phyloP scores from a whole-genome alignment of 2,888 invertebrate genomes.

The Caenorhabditis sp. region DNA sequence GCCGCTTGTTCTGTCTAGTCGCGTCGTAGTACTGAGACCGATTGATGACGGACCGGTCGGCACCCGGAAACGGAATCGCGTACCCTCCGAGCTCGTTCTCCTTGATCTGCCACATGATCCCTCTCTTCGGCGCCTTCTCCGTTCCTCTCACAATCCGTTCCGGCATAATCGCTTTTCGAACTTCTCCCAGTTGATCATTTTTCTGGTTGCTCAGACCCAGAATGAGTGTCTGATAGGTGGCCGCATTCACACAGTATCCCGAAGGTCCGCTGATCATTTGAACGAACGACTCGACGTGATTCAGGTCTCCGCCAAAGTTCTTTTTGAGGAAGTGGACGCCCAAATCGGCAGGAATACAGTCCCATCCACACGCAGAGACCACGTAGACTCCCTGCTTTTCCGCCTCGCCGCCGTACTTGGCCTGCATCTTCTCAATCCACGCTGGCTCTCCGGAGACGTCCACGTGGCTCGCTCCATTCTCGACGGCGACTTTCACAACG shows the following conservation, averaged over 20 bases:
- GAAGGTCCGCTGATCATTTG: conserved; percentile 72
- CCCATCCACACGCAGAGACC: conserved; percentile 84
- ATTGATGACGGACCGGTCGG: conserved; percentile 81
- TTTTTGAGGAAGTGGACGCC: conserved; percentile 87
- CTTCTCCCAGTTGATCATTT: conserved; percentile 69
- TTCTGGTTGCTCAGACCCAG: conserved; percentile 83
- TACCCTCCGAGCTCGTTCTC: conserved; percentile 80
- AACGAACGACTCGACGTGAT: conserved; percentile 76
- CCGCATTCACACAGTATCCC: conserved; percentile 85
- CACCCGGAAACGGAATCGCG: conserved; percentile 85
- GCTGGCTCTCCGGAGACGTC: conserved; percentile 94
- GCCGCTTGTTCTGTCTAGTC: conserved; percentile 84
- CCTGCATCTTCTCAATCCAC: conserved; percentile 89
- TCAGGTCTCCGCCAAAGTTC: conserved; percentile 84
- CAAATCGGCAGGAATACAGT: conserved; percentile 90
- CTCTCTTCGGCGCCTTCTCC: conserved; percentile 41
- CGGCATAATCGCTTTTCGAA: conserved; percentile 72
- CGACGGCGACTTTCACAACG: conserved; percentile 90
- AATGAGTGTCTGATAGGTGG: conserved; percentile 91
- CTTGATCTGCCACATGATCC: conserved; percentile 69
- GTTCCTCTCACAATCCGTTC: conserved; percentile 56
- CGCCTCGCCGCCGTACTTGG: conserved; percentile 85
- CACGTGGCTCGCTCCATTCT: conserved; percentile 88
- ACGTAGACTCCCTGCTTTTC: conserved; percentile 84
- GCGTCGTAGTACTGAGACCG: conserved; percentile 87